Evolutionary conservation across 2,797 vertebrate species (phyloP), one percentile per base, ranked within the genome.

Genomic region (Fistularia commersonii): DNA sequence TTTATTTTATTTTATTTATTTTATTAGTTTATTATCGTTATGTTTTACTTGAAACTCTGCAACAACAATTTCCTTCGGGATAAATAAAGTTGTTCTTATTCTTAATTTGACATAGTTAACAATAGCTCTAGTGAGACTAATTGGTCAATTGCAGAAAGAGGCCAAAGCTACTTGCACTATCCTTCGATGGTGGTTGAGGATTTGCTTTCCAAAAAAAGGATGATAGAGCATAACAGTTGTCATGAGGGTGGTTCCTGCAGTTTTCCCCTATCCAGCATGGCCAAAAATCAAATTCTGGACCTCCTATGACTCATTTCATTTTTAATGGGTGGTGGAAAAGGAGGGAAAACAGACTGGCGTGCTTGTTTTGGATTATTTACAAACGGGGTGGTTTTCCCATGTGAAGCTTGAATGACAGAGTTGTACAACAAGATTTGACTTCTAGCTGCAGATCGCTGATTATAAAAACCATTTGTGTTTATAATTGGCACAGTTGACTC

Each of bases 281-380:
- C 79, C 71, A 76, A 52, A 62, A 43, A 57, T 60, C 44, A 63
- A 62, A 64, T 61, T 60, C n/a, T 8, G 23, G 41, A 66, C 47
- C 11, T 64, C 52, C 39, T 5, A 34, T 82, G 79, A 83, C 67
- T 86, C 77, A 78, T 47, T 67, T 23, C 39, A 54, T 56, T 54
- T 47, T 31, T 23, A 23, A 23, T 36, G 14, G 15, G 40, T 48
- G n/a, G 7, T 10, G 23, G 66, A 45, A 37, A 57, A 38, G 45
- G 15, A n/a, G 42, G 37, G 10, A 10, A 43, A 48, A 52, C 48
- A 34, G 6, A 59, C 31, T 1, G 10, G 31, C 45, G 36, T 45
- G 70, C 59, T 63, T 75, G 78, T 73, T 80, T 70, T 81, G 74
- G 72, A 78, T 46, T 59, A 57, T 66, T 48, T n/a, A 39, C 76